Evolutionary conservation across 2,888 invertebrate genomes (phyloP).

Genomic region (Cheilosia scutellata): DNA sequence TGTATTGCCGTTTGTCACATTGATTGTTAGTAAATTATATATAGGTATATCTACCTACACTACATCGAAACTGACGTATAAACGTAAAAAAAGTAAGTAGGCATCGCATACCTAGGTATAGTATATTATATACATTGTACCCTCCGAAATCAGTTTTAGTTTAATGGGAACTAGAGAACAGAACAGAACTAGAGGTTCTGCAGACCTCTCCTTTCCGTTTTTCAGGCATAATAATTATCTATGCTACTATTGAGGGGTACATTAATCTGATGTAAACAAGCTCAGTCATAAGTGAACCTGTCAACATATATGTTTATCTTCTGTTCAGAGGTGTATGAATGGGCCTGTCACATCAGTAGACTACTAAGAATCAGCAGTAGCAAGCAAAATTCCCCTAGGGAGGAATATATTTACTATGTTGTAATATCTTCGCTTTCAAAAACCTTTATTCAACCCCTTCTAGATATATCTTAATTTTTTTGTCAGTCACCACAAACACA

Average conservation of each 20-base stretch:
- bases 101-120: no score
- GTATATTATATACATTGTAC: no score
- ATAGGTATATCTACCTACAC: no score
- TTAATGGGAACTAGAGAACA: no score
- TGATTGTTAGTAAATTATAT: no score
- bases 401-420: constrained; percentile 63
- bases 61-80: no score
- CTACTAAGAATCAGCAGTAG: constrained; percentile 31
- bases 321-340: constrained; percentile 64
- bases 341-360: constrained; percentile 59
- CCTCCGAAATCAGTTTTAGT: no score
- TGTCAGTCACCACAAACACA: constrained; percentile 67
- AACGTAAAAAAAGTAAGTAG: no score
- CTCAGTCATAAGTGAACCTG: constrained; percentile 59
- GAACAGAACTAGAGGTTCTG: no score
- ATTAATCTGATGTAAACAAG: constrained; percentile 53
- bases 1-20: no score
- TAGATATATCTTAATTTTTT: constrained; percentile 51
- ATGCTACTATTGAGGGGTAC: neutral
- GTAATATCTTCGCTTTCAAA: constrained; percentile 57
- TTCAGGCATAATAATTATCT: neutral
- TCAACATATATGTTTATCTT: constrained; percentile 59
- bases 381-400: constrained; percentile 49
- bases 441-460: constrained; percentile 64
- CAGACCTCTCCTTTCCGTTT: neutral